These are phyloP conservation scores for Drosophila micromelanica DNA, from an alignment of 1,140 invertebrate genomes.

Conservation along the genomic window DNA sequence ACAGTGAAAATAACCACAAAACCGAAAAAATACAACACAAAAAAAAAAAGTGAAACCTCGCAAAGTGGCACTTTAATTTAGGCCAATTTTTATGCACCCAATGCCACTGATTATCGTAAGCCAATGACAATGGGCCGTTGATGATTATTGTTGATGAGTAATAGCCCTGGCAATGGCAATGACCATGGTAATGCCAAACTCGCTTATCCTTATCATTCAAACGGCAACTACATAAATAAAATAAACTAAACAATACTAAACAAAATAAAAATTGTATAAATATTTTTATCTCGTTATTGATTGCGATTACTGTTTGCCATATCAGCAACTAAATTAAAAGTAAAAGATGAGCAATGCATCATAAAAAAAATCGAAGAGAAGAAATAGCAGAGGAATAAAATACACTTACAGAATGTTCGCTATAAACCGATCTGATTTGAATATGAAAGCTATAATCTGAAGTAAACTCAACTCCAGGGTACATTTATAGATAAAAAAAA, in stretches of 20 bases:
- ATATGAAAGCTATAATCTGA: no score
- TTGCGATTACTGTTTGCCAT: slow-evolving; percentile 64
- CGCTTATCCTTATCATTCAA: slow-evolving; percentile 36
- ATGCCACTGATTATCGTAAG: slow-evolving; percentile 24
- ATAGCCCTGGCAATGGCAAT: slow-evolving; percentile 17
- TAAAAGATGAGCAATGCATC: slow-evolving; percentile 43
- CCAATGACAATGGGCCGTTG: slow-evolving; percentile 27
- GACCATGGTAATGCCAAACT: slow-evolving; percentile 13
- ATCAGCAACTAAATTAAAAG: slow-evolving; percentile 70
- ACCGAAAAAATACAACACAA: no score
- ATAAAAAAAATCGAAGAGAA: slow-evolving; percentile 17
- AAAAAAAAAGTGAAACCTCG: no score
- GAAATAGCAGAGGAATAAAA: not conserved
- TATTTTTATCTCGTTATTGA: slow-evolving; percentile 77
- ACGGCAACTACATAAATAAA: not conserved
- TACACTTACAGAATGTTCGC: no score
- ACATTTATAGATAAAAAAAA: no score
- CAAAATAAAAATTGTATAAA: slow-evolving; percentile 51
- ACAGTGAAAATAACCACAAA: no score
- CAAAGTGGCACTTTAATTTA: not conserved
- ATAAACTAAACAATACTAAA: slow-evolving; percentile 16
- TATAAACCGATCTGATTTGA: no score
- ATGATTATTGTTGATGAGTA: slow-evolving; percentile 38
- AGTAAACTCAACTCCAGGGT: no score
- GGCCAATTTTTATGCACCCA: slow-evolving; percentile 18